These are phyloP conservation scores for Polydesmus complanatus DNA, from an alignment of 2,888 invertebrate species.

Conservation along the genomic window DNA sequence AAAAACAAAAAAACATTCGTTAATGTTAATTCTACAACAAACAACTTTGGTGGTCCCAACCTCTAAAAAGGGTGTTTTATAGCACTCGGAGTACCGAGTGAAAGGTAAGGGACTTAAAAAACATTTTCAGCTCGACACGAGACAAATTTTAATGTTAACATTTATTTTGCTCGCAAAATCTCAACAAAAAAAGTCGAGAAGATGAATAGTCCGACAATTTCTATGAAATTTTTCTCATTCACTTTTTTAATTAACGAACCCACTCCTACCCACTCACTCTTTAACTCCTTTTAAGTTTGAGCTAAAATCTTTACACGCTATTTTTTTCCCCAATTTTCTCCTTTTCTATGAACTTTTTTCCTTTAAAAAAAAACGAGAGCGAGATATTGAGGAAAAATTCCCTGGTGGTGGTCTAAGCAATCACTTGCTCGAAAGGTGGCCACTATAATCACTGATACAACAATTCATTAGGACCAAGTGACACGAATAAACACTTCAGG, in stretches of 20 bases:
- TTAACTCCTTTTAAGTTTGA: too few relatives aligned
- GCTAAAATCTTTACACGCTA: too few relatives aligned
- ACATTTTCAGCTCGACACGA: background rate
- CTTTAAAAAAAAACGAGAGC: background rate
- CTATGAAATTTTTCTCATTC: background rate
- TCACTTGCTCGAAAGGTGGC: slow-evolving; percentile 9
- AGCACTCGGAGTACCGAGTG: background rate
- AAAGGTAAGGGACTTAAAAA: background rate
- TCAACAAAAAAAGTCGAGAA: background rate
- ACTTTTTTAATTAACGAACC: background rate
- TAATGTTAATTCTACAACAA: background rate
- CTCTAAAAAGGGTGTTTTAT: background rate
- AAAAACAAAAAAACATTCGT: background rate
- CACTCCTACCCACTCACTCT: too few relatives aligned
- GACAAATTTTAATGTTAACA: background rate
- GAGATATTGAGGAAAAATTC: background rate
- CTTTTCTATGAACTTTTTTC: background rate
- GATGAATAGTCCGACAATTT: background rate
- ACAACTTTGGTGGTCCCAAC: background rate
- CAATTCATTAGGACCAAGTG: slow-evolving; percentile 13
- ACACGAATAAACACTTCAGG: slow-evolving; percentile 12
- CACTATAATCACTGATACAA: slow-evolving; percentile 9
- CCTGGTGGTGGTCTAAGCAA: slow-evolving; percentile 9
- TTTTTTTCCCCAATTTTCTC: background rate
- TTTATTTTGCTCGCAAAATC: background rate